These are phyloP conservation scores for Machaerirhynchus nigripectus DNA, from an alignment of 2,113 vertebrate species.

Conservation along the genomic window DNA sequence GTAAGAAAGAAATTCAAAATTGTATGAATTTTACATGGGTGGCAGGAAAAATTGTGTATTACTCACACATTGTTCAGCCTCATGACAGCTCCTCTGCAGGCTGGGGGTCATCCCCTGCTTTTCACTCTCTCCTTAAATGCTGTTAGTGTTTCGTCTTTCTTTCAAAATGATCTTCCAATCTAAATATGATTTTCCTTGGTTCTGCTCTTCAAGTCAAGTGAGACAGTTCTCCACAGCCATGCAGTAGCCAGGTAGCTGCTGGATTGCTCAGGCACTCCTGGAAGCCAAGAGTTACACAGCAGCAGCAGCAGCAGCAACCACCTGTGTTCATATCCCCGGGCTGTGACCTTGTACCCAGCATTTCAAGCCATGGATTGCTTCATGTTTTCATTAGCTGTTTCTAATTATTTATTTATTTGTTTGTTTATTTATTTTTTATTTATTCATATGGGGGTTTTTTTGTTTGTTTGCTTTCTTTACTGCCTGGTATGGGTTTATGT, in stretches of 20 bases:
- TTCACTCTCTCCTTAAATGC: not conserved
- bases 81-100: not conserved
- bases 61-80: not conserved
- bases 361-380: not conserved
- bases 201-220: conserved; percentile 29
- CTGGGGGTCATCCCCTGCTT: not conserved
- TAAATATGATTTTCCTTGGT: not conserved
- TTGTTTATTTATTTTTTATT: not conserved
- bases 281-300: not conserved
- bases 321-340: not conserved
- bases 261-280: not conserved
- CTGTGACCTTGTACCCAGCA: not conserved
- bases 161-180: not conserved
- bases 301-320: not conserved
- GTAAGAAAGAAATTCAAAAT: not conserved
- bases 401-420: not conserved
- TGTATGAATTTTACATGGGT: not conserved
- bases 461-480: not conserved
- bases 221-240: conserved; percentile 80
- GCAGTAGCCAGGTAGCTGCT: conserved; percentile 9
- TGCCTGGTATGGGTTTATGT: not conserved
- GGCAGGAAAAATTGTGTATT: not conserved
- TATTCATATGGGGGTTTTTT: not conserved
- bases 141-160: not conserved
- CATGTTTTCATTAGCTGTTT: not conserved